Percentiles rank a stretch among this genome's conserved stretches.
phyloP scores from a whole-genome alignment of 2,797 vertebrate genomes.

The Siniperca undulata region DNA sequence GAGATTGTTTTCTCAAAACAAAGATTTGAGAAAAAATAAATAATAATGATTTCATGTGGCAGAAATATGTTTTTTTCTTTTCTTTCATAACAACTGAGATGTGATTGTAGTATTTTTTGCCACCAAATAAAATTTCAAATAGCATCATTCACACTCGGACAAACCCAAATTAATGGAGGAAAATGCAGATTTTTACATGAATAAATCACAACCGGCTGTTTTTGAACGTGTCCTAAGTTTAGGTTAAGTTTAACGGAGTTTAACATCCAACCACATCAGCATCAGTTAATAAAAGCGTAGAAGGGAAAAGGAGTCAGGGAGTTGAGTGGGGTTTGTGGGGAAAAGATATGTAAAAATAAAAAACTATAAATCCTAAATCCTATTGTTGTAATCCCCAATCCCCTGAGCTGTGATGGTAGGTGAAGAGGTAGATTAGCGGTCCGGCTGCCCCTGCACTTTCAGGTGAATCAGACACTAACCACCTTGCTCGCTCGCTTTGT shows the following conservation, averaged over 20 bases:
- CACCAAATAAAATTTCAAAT: neutral
- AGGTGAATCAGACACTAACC: conserved; percentile 48
- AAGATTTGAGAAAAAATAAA: neutral
- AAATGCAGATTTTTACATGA: neutral
- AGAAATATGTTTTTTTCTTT: neutral
- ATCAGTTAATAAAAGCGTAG: neutral
- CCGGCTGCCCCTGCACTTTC: conserved; percentile 66
- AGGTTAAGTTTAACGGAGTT: neutral
- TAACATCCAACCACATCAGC: neutral
- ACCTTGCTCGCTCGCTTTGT: neutral
- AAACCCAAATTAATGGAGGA: neutral
- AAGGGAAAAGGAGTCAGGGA: neutral
- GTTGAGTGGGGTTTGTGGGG: neutral
- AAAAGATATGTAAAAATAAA: conserved; percentile 33
- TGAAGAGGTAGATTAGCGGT: conserved; percentile 68
- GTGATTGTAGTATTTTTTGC: neutral
- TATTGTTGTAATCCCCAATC: conserved; percentile 71
- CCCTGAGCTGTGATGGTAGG: conserved; percentile 53
- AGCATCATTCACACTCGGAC: neutral
- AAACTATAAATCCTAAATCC: conserved; percentile 77
- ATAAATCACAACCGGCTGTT: neutral
- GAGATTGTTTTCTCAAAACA: too few species aligned
- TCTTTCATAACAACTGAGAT: neutral
- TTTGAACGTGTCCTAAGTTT: neutral
- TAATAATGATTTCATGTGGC: neutral